Evolutionary conservation across 2,888 invertebrate species (phyloP).

Genomic region (Parascotia fuliginaria): DNA sequence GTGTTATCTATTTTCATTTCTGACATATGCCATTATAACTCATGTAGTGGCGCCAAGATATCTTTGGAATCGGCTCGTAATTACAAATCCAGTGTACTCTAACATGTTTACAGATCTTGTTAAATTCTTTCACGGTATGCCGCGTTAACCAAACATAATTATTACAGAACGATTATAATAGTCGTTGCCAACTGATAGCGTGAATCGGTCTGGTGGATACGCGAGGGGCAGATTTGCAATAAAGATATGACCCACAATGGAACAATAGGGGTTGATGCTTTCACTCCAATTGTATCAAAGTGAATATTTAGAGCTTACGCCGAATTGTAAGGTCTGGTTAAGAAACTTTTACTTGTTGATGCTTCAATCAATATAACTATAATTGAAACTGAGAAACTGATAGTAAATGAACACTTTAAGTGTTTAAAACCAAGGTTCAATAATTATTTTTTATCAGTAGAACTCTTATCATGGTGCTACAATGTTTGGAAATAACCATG

Average conservation of each 20-base stretch:
- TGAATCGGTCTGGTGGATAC: conserved; percentile 33
- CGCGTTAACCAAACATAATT: conserved; percentile 17
- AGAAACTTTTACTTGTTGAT: too few relatives aligned
- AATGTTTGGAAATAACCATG: too few relatives aligned
- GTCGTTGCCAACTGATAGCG: conserved; percentile 35
- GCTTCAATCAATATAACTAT: too few relatives aligned
- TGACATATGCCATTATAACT: not conserved
- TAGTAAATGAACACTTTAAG: too few relatives aligned
- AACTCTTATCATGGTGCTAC: too few relatives aligned
- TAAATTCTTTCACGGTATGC: conserved; percentile 3
- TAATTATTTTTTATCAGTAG: too few relatives aligned
- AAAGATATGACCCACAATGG: conserved; percentile 42
- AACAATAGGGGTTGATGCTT: conserved; percentile 39
- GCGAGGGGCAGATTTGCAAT: conserved; percentile 45
- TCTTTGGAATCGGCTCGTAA: not conserved
- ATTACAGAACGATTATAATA: conserved; percentile 41
- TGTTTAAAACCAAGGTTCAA: too few relatives aligned
- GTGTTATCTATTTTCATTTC: not conserved
- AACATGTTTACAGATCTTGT: not conserved
- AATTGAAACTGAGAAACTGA: too few relatives aligned
- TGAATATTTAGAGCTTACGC: not conserved
- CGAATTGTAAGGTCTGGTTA: not conserved
- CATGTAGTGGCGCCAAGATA: conserved; percentile 1
- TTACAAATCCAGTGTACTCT: not conserved
- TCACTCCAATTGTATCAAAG: conserved; percentile 14